Evolutionary conservation across 2,797 vertebrate species (phyloP).

Genomic region (Ciconia nigra): DNA sequence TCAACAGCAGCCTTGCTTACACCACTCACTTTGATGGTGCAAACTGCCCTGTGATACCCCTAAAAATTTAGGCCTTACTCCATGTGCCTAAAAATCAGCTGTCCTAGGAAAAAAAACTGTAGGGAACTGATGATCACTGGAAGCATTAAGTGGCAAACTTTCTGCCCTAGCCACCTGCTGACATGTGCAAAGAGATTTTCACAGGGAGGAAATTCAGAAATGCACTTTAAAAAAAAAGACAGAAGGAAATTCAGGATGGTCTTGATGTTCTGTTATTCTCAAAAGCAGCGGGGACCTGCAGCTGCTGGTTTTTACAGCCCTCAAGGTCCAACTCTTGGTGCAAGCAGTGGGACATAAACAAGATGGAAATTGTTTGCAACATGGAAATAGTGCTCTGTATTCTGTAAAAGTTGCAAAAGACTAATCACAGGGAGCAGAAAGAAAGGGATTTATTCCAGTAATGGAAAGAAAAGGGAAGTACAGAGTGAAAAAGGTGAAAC

Average conservation of each 20-base stretch:
- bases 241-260: background rate
- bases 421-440: background rate
- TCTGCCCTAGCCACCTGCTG: background rate
- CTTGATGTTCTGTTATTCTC: background rate
- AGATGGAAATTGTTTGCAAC: background rate
- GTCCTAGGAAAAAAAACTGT: background rate
- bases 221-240: background rate
- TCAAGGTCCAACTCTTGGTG: background rate
- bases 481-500: background rate
- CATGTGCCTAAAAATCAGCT: background rate
- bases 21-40: background rate
- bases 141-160: background rate
- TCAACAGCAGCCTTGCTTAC: background rate
- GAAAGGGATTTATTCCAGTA: background rate
- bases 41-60: background rate
- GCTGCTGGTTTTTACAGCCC: background rate
- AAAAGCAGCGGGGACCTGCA: background rate
- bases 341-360: background rate
- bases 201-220: background rate
- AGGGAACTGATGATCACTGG: background rate
- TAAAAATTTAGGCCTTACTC: background rate
- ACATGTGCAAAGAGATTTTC: background rate
- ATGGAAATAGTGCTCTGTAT: background rate
- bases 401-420: background rate
- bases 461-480: background rate